A percentile compares a stretch with the other conserved stretches of the same genome.
Evolutionary conservation across 2,113 vertebrate species (phyloP).

Genomic region (Pseudorectes ferrugineus): DNA sequence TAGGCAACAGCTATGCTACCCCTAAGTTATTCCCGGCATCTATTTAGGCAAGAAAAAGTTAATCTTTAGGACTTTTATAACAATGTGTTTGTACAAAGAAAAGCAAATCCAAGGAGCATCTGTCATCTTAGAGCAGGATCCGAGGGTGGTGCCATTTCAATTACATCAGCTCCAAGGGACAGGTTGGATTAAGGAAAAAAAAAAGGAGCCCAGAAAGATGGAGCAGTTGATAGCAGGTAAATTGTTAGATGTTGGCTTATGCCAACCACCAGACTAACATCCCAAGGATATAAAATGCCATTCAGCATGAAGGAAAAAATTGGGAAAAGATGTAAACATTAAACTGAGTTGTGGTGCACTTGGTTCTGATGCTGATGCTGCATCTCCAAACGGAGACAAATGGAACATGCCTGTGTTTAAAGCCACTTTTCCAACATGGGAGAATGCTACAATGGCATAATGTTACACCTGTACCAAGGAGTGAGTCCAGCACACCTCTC

Average conservation of each 20-base stretch:
- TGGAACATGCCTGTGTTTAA: rapidly evolving
- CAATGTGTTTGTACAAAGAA: neutral
- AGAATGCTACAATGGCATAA: neutral
- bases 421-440: neutral
- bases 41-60: neutral
- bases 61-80: neutral
- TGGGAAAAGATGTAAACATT: neutral
- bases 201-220: neutral
- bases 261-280: neutral
- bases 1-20: neutral
- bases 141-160: neutral
- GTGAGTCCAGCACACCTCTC: neutral
- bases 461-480: neutral
- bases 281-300: neutral
- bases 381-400: neutral
- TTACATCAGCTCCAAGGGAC: neutral
- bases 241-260: neutral
- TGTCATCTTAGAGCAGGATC: neutral
- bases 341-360: neutral
- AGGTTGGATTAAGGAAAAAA: neutral
- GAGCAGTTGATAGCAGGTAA: neutral
- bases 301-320: neutral
- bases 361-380: neutral
- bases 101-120: neutral
- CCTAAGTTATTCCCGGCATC: neutral